Conservation (phyloP, 2,797 vertebrate species). For the Melanogrammus aeglefinus region DNA sequence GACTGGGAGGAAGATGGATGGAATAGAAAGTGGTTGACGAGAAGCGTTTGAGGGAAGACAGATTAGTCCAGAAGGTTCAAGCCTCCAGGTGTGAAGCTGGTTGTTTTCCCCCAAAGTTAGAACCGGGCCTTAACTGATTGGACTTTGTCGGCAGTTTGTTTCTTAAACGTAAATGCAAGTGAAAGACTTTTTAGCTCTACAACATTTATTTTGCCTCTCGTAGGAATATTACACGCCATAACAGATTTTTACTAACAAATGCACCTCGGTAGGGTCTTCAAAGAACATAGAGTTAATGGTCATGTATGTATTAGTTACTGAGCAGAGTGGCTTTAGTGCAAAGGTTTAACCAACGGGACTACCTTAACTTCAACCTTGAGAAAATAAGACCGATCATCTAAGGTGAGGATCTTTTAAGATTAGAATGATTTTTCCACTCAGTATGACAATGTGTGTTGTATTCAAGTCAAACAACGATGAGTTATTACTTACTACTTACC, state of each 20-base stretch:
- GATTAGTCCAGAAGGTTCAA: not conserved
- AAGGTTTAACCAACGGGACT: not conserved
- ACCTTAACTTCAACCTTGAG: not conserved
- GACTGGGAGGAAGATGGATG: conserved; percentile 18
- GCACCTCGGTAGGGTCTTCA: not conserved
- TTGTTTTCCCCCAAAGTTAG: not conserved
- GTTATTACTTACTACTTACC: not conserved
- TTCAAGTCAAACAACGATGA: not conserved
- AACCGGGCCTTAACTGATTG: not conserved
- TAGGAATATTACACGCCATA: not conserved
- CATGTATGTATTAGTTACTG: not conserved
- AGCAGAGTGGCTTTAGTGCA: not conserved
- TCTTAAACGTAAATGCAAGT: not conserved
- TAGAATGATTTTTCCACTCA: not conserved
- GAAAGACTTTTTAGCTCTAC: not conserved
- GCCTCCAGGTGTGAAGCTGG: not conserved
- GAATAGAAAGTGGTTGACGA: not conserved
- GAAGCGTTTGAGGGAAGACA: not conserved
- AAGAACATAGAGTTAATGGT: not conserved
- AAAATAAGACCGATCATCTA: not conserved
- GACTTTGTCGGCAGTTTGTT: not conserved
- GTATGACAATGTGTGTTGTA: not conserved
- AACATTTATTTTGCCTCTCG: not conserved
- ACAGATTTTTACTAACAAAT: not conserved
- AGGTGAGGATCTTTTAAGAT: not conserved